A percentile compares a stretch with the other conserved stretches of the same genome.
These are phyloP conservation scores for Gyrodactylus salaris DNA, from an alignment of 1,140 invertebrate genomes.

Conservation along the genomic window DNA sequence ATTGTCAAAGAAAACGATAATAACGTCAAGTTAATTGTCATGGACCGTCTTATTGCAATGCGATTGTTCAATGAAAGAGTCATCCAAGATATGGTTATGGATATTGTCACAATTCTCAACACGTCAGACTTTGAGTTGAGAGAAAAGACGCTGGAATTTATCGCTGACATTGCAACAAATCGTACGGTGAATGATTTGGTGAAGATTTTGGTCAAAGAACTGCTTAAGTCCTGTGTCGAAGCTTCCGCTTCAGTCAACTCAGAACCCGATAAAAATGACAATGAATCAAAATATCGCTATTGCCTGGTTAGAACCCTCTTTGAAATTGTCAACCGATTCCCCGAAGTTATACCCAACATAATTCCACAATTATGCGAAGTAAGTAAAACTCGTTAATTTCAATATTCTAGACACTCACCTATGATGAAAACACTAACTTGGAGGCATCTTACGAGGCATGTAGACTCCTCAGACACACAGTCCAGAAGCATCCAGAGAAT, in stretches of 20 bases:
- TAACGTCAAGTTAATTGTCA: constrained; percentile 90
- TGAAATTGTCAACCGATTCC: constrained; percentile 76
- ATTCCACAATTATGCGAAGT: constrained; percentile 28
- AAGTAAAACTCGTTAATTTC: background rate
- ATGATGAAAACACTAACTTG: background rate
- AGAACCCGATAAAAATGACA: background rate
- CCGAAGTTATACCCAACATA: constrained; percentile 62
- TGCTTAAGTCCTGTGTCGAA: constrained; percentile 16
- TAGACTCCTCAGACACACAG: constrained; percentile 64
- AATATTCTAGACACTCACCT: background rate
- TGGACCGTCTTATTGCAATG: constrained; percentile 61
- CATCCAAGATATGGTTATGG: constrained; percentile 60
- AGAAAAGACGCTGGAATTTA: constrained; percentile 44
- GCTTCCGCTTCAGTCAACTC: background rate
- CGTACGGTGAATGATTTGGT: constrained; percentile 81
- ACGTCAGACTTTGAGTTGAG: constrained; percentile 63
- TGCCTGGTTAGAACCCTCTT: constrained; percentile 70
- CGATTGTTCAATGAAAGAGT: constrained; percentile 25
- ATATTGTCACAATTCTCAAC: constrained; percentile 62
- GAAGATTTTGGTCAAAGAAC: constrained; percentile 45
- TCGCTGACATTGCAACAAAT: constrained; percentile 61
- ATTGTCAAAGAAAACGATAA: constrained; percentile 97
- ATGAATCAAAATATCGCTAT: constrained; percentile 65
- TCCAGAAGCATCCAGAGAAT: constrained; percentile 54
- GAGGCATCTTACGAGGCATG: constrained; percentile 57